Evolutionary conservation across 2,888 invertebrate genomes (phyloP).

Genomic region (Aproaerema taeniolella): DNA sequence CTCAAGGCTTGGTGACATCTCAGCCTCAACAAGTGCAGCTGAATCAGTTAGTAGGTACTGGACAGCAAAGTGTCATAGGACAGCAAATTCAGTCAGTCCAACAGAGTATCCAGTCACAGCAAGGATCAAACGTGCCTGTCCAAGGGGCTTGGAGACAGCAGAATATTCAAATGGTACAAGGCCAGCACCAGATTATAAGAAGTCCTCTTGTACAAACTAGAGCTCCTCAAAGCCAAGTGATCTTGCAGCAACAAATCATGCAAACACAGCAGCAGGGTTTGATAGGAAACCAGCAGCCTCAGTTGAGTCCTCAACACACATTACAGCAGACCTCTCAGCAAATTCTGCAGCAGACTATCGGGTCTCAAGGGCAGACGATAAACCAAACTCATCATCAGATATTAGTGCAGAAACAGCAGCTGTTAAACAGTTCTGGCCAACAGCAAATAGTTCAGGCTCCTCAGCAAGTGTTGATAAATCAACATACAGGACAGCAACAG

Average conservation of each 20-base stretch:
- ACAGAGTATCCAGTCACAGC: constrained; percentile 64
- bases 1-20: constrained; percentile 56
- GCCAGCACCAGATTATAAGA: constrained; percentile 70
- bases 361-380: constrained; percentile 69
- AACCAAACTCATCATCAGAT: constrained; percentile 71
- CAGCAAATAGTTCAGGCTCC: constrained; percentile 72
- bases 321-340: constrained; percentile 77
- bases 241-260: constrained; percentile 77
- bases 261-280: constrained; percentile 69
- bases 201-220: constrained; percentile 65
- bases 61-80: constrained; percentile 55
- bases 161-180: constrained; percentile 72
- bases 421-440: constrained; percentile 72
- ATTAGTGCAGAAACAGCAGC: constrained; percentile 76
- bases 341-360: constrained; percentile 78
- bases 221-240: constrained; percentile 70
- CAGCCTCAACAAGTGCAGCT: constrained; percentile 59
- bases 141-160: constrained; percentile 70
- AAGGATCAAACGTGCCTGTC: constrained; percentile 48
- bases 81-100: constrained; percentile 74
- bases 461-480: constrained; percentile 71
- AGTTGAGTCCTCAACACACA: constrained; percentile 72
- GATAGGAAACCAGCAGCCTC: constrained; percentile 63
- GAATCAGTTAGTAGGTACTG: constrained; percentile 63
- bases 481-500: constrained; percentile 68